Percentiles rank a stretch among this genome's conserved stretches.
phyloP scores from a whole-genome alignment of 2,113 vertebrate genomes.

The Aegithalos caudatus region DNA sequence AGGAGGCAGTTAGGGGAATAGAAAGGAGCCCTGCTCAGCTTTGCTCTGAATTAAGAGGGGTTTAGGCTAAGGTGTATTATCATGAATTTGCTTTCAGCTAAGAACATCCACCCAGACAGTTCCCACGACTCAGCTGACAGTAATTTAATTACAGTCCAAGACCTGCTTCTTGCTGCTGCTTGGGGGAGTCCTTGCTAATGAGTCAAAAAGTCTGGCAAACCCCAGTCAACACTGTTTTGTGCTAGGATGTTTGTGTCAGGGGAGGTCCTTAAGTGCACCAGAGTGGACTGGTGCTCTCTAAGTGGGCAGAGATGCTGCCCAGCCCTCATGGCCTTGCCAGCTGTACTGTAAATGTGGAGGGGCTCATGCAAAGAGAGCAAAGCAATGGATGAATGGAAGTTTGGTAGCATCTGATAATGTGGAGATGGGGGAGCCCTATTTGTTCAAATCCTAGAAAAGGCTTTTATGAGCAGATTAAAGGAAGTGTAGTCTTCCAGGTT shows the following conservation, averaged over 20 bases:
- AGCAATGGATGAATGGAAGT: not conserved
- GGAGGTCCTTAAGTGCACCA: not conserved
- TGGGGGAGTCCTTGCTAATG: not conserved
- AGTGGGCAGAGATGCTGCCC: not conserved
- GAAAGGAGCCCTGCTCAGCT: not conserved
- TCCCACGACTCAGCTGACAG: slow-evolving; percentile 25
- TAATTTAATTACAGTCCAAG: not conserved
- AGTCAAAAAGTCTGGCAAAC: not conserved
- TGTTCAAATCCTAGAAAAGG: not conserved
- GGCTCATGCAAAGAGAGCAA: not conserved
- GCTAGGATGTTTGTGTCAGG: not conserved
- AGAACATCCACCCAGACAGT: not conserved
- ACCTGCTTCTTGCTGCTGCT: not conserved
- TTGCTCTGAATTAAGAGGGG: not conserved
- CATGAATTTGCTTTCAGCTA: slow-evolving; percentile 5
- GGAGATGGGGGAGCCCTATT: not conserved
- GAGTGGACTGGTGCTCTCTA: not conserved
- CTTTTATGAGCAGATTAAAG: not conserved
- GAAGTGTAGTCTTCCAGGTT: not conserved
- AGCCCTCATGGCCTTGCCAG: not conserved
- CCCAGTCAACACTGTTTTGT: not conserved
- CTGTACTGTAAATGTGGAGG: not conserved
- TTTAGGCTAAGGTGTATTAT: not conserved
- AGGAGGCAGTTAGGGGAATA: not conserved
- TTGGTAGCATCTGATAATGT: not conserved